These are phyloP conservation scores for Himalopsyche japonica DNA, from an alignment of 2,888 invertebrate species.

Conservation along the genomic window DNA sequence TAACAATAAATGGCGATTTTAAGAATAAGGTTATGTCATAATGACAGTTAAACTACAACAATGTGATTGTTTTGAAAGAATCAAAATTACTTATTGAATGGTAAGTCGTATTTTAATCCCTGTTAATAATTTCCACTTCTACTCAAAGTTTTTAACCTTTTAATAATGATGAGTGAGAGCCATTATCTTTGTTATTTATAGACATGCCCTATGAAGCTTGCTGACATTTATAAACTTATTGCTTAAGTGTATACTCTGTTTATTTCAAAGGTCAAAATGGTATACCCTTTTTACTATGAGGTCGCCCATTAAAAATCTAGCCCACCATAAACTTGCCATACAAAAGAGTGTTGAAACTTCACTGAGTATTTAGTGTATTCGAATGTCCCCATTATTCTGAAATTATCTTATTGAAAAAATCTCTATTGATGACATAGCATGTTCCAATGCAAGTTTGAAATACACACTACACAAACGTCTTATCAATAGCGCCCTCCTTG, in stretches of 20 bases:
- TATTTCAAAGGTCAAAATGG: neutral
- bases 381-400: neutral
- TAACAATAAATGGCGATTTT: neutral
- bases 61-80: neutral
- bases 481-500: neutral
- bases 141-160: neutral
- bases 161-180: neutral
- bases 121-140: neutral
- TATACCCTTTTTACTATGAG: neutral
- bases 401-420: neutral
- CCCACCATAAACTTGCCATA: neutral
- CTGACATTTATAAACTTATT: constrained; percentile 13
- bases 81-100: neutral
- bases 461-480: neutral
- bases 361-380: neutral
- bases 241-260: neutral
- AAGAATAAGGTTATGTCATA: neutral
- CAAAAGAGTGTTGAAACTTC: neutral
- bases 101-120: neutral
- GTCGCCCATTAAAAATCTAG: neutral
- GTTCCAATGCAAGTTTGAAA: constrained; percentile 22
- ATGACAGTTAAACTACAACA: neutral
- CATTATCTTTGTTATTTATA: neutral
- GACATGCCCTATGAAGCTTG: constrained; percentile 11
- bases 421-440: neutral